phyloP scores from a whole-genome alignment of 2,888 invertebrate species.

The Deroplatys truncata region DNA sequence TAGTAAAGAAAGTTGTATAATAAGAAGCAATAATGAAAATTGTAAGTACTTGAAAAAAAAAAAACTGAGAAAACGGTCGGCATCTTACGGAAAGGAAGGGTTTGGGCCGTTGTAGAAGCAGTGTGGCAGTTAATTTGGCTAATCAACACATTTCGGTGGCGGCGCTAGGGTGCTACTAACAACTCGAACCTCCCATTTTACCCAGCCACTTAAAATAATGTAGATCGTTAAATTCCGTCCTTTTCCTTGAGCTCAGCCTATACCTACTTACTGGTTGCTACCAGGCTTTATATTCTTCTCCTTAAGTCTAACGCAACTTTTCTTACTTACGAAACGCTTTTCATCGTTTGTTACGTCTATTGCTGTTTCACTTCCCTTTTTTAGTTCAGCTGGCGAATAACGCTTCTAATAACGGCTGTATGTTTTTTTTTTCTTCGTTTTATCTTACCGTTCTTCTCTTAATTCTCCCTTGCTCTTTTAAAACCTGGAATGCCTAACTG shows the following conservation, averaged over 20 bases:
- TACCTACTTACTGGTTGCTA: constrained; percentile 6
- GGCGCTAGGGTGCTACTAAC: not conserved
- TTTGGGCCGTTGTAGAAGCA: not conserved
- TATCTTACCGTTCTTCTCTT: not conserved
- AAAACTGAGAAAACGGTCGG: not conserved
- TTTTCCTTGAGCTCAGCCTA: constrained; percentile 7
- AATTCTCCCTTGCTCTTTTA: not conserved
- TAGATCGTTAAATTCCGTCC: constrained; percentile 23
- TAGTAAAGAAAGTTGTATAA: constrained; percentile 5
- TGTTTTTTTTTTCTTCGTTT: not conserved
- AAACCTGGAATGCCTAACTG: not conserved
- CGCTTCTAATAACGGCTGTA: not conserved
- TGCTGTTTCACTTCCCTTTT: not conserved
- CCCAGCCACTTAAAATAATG: constrained; percentile 24
- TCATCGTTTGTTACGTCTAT: not conserved
- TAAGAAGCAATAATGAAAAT: constrained; percentile 7
- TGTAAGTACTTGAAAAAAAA: not conserved
- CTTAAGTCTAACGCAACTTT: not conserved
- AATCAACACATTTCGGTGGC: constrained; percentile 22
- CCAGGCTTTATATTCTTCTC: not conserved
- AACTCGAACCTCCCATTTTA: constrained; percentile 14
- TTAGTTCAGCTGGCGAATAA: not conserved
- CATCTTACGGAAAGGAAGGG: not conserved
- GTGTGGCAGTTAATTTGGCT: constrained; percentile 24
- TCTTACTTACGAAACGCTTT: not conserved